Conservation (phyloP, 2,888 invertebrate genomes). For the Leptarthrus brevirostris region DNA sequence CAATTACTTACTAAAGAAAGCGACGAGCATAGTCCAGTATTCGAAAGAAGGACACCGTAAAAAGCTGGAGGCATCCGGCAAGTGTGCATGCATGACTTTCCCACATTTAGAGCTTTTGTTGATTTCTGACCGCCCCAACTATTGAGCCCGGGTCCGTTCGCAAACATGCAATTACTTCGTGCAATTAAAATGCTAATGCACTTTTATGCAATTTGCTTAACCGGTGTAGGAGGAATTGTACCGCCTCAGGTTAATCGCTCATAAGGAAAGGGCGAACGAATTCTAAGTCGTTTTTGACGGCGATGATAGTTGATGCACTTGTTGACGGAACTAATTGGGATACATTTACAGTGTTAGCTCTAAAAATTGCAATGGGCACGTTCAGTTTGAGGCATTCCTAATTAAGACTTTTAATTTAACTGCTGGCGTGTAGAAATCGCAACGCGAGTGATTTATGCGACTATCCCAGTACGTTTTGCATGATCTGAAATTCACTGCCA, state of each 20-base stretch:
- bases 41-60: not conserved
- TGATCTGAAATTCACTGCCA: conserved; percentile 21
- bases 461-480: conserved; percentile 7
- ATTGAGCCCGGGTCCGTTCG: conserved; percentile 3
- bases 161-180: conserved; percentile 33
- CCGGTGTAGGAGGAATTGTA: not conserved
- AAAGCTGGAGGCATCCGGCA: not conserved
- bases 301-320: not conserved
- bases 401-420: conserved; percentile 34
- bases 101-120: conserved; percentile 9
- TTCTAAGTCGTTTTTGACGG: not conserved
- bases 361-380: not conserved
- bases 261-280: not conserved
- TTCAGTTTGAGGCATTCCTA: conserved; percentile 19
- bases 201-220: conserved; percentile 31
- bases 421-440: not conserved
- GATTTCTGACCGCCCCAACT: conserved; percentile 15
- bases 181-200: conserved; percentile 32
- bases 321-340: conserved; percentile 8
- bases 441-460: conserved; percentile 20
- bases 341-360: not conserved
- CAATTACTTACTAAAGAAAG: conserved; percentile 3
- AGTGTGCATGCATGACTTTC: conserved; percentile 20
- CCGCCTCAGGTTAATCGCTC: conserved; percentile 26
- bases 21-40: not conserved